Evolutionary conservation across 2,888 invertebrate genomes (phyloP).

Genomic region (Brachylomia viminalis): DNA sequence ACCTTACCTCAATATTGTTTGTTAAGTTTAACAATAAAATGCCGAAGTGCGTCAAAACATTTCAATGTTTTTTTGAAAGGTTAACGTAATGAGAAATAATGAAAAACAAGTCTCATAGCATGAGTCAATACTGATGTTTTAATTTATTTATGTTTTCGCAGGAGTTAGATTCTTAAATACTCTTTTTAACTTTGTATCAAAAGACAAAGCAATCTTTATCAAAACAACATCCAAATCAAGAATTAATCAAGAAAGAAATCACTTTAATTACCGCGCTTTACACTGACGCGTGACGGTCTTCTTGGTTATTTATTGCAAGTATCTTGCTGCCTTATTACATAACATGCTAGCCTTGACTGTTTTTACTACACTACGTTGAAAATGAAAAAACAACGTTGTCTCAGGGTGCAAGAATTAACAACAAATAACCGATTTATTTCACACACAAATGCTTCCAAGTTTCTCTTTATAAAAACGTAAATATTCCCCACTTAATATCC

Average conservation of each 20-base stretch:
- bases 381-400: too few relatives aligned
- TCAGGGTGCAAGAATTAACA: neutral
- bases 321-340: too few relatives aligned
- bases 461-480: slow-evolving; percentile 18
- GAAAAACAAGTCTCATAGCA: neutral
- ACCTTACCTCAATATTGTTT: slow-evolving; percentile 20
- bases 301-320: too few relatives aligned
- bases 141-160: neutral
- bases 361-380: too few relatives aligned
- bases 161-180: neutral
- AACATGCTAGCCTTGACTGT: too few relatives aligned
- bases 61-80: slow-evolving; percentile 23
- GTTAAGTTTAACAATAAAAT: slow-evolving; percentile 22
- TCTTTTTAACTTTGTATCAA: neutral
- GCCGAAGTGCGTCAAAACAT: neutral
- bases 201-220: too few relatives aligned
- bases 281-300: too few relatives aligned
- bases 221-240: too few relatives aligned
- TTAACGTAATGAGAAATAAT: neutral
- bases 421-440: neutral
- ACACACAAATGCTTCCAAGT: neutral
- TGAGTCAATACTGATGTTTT: neutral
- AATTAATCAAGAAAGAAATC: too few relatives aligned
- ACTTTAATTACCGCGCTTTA: neutral
- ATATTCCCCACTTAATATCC: slow-evolving; percentile 34